Base-by-base conservation (phyloP, 1,140 invertebrate species). In the Helicoverpa zea region DNA sequence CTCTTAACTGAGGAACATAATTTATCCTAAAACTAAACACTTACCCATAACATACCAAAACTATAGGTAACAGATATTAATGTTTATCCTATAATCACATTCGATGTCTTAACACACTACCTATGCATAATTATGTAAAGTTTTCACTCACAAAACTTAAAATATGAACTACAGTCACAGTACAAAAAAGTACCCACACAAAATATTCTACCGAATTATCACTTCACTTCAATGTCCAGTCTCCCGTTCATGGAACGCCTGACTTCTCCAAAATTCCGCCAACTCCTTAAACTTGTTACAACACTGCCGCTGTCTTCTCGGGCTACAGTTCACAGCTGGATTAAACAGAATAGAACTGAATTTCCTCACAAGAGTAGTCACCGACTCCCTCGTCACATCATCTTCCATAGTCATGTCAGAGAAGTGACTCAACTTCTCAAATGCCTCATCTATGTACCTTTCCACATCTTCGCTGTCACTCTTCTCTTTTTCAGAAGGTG, bases 181-280 rank as follows among this genome's bases (percentile, higher is more conserved):
- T 43, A 64, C 66, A 70, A n/a, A 30, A 54, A 70, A 23, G 49
- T 70, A 70, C 49, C 66, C 47, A 29, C 47, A 4, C 13, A 70
- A n/a, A 35, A 66, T 47, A 49, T 18, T 43, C 2, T 7, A 18
- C 12, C 66, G n/a, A 11, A 52, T 52, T 14, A 51, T 16, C 11
- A 70, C 12, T 75, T 9, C 5, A 74, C 13, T 58, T 74, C 30
- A 76, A 52, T 64, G 61, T 54, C 23, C 23, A 13, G 14, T 30
- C 4, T 29, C 23, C 11, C 29, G 18, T 47, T 74, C 58, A 66
- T 87, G 87, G 73, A 85, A 85, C 0, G 88, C 86, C 4, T 83
- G 86, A 70, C 82, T 91, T 72, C 87, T 90, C 92, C 93, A 94
- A 85, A 93, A 93, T 14, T 92, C 91, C 0, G 91, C 87, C 29